Evolutionary conservation across 64 coral and sea anemone species (phyloP), one percentile per base, ranked within the genome.

Genomic region (Stichodactyla mertensii): DNA sequence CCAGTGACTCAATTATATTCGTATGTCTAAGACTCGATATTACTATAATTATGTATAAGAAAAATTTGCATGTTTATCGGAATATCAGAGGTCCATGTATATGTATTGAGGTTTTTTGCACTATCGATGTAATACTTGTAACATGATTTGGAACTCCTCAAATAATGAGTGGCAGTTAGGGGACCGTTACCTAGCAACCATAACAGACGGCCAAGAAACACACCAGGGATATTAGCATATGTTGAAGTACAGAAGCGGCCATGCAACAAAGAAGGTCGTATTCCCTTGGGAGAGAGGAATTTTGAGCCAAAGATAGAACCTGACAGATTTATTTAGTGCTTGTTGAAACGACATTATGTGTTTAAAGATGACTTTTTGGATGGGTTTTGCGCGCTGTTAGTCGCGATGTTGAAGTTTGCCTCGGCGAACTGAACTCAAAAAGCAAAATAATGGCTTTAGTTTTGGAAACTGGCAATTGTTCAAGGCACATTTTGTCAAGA

Each of bases 401-500:
- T 31, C 69, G 69, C 6, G n/a, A 31, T 74, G 69, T 74, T 74
- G 4, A 74, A n/a, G 69, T 74, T 74, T 74, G 69, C 69, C 24
- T 74, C 23, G 20, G n/a, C 24, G 26, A 31, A 74, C 69, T 74
- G 27, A 74, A 1, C 10, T 7, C 24, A 27, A 26, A 74, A 74
- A 74, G 24, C 69, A 27, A 74, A 74, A 74, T 31, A 31, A 74
- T 74, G 69, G 69, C 26, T 27, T 10, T 74, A 31, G 69, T 9
- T 27, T 31, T 74, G n/a, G 69, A 74, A 27, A 74, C 69, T 61
- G 83, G 83, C 27, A 85, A 85, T 55, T 85, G 83, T 85, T 85
- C 83, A 56, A 56, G 83, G 57, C 55, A 61, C 51, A 55, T 85
- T 85, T 92, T 86, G 31, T 23, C 80, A 62, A 79, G 20, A 78